A percentile compares a stretch with the other conserved stretches of the same genome.
These are phyloP conservation scores for Geotrypetes seraphini DNA, from an alignment of 2,797 vertebrate genomes.

Conservation along the genomic window DNA sequence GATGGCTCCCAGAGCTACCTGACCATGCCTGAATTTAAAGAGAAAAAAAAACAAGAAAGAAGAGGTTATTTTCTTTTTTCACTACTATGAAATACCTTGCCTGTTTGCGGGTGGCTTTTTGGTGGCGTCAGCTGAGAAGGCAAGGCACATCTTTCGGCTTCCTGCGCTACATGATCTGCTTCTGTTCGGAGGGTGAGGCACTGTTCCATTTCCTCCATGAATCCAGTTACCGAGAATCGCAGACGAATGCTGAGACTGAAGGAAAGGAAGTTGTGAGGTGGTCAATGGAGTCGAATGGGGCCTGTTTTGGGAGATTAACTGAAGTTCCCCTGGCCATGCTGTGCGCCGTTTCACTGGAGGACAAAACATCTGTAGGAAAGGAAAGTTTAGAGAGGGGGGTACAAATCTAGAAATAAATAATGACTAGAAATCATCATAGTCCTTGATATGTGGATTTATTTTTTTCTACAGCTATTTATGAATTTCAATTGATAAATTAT, in stretches of 20 bases:
- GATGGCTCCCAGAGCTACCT: too few species aligned
- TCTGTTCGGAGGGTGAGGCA: conserved; percentile 16
- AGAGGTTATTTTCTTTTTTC: rapidly evolving
- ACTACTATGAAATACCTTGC: background rate
- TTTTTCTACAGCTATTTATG: too few species aligned
- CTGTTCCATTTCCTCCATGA: rapidly evolving
- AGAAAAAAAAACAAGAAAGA: background rate
- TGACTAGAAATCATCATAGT: too few species aligned
- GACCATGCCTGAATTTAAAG: conserved; percentile 2
- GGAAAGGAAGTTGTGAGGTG: conserved; percentile 23
- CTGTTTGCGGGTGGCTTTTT: rapidly evolving
- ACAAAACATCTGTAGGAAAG: background rate
- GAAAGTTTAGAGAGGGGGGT: too few species aligned
- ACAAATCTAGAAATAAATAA: rapidly evolving
- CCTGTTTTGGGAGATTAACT: conserved; percentile 9
- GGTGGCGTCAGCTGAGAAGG: background rate
- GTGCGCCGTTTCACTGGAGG: background rate
- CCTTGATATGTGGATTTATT: too few species aligned
- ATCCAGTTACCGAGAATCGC: background rate
- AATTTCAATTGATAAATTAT: too few species aligned
- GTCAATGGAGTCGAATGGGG: rapidly evolving
- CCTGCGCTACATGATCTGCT: conserved; percentile 20
- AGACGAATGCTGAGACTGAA: conserved; percentile 2
- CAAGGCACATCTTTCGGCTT: background rate
- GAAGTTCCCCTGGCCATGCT: conserved; percentile 7